Evolutionary conservation across 2,113 vertebrate species (phyloP).

Genomic region (Beaufortia kweichowensis): DNA sequence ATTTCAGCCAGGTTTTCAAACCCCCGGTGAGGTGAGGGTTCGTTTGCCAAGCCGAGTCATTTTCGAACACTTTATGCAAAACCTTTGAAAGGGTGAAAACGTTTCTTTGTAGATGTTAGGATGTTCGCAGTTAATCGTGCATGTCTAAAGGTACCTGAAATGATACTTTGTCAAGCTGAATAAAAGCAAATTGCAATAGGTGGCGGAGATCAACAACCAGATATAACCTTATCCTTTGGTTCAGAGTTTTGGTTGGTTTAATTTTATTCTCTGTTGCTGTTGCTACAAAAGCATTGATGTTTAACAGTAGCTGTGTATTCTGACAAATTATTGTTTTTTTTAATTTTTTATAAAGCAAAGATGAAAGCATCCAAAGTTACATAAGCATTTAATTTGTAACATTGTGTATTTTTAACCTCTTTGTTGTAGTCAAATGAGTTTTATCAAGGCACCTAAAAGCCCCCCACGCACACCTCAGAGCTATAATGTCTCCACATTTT

Average conservation of each 20-base stretch:
- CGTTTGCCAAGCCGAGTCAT: slow-evolving; percentile 16
- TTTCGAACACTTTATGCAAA: background rate
- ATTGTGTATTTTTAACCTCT: too few species aligned
- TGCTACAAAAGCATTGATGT: too few species aligned
- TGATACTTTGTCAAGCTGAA: background rate
- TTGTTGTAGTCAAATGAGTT: too few species aligned
- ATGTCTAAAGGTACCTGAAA: background rate
- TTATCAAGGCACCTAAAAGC: too few species aligned
- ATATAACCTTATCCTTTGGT: background rate
- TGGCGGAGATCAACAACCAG: background rate
- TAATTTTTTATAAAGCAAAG: too few species aligned
- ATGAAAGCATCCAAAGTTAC: too few species aligned
- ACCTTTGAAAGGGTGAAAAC: background rate
- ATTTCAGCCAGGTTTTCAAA: slow-evolving; percentile 45
- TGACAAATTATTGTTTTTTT: too few species aligned
- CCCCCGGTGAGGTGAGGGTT: slow-evolving; percentile 33
- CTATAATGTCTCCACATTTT: slow-evolving; percentile 34
- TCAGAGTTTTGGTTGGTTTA: too few species aligned
- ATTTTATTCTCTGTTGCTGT: too few species aligned
- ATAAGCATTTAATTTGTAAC: too few species aligned
- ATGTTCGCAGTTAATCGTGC: background rate
- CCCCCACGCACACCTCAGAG: background rate
- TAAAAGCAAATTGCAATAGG: too few species aligned
- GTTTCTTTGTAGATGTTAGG: background rate
- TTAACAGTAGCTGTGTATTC: too few species aligned